Percentiles rank a stretch among this genome's conserved stretches.
These are phyloP conservation scores for Drosophila jambulina DNA, from an alignment of 1,140 invertebrate genomes.

Conservation along the genomic window DNA sequence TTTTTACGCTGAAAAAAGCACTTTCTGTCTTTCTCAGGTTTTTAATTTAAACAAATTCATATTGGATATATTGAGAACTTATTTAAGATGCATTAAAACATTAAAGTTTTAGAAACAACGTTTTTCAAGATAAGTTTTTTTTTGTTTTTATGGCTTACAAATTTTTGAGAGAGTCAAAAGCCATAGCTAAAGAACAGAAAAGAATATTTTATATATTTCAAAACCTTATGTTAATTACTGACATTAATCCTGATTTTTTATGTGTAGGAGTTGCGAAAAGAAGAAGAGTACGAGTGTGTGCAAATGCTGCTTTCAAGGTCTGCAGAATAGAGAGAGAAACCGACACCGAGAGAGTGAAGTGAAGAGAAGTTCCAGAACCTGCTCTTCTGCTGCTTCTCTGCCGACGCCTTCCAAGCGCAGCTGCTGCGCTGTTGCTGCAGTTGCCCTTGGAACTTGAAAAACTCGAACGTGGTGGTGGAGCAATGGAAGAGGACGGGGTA, in stretches of 20 bases:
- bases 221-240: not conserved
- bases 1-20: not conserved
- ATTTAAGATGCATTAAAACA: not conserved
- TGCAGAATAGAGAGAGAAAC: constrained; percentile 47
- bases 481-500: not conserved
- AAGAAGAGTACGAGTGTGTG: constrained; percentile 11
- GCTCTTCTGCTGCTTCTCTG: constrained; percentile 20
- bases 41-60: not conserved
- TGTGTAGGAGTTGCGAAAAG: constrained; percentile 8
- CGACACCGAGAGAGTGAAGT: constrained; percentile 1
- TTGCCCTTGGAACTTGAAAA: constrained; percentile 76
- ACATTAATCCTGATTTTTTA: not conserved
- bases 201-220: not conserved
- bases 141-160: not conserved
- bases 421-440: constrained; percentile 66
- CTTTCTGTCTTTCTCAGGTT: not conserved
- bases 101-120: not conserved
- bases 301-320: constrained; percentile 77
- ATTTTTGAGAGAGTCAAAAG: not conserved
- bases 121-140: no score
- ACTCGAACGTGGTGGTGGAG: constrained; percentile 2
- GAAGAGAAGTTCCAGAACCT: constrained; percentile 24
- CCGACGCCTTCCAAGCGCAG: constrained; percentile 26
- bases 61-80: not conserved
- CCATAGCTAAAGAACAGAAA: not conserved